Conservation (phyloP, 2,888 invertebrate species). For the Anthrax anthrax region DNA sequence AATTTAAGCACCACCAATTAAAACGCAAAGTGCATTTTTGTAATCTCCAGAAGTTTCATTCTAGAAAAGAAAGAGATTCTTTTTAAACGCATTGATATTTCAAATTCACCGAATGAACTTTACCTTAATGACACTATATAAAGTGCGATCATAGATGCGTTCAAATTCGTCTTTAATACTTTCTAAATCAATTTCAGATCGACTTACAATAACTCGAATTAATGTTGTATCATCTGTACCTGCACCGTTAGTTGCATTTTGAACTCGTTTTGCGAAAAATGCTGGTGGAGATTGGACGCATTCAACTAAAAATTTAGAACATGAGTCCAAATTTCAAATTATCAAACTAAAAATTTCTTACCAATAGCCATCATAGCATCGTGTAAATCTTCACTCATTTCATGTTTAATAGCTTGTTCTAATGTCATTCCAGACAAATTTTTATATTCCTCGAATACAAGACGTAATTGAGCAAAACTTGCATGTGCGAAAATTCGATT, state of each 20-base stretch:
- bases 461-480: constrained; percentile 52
- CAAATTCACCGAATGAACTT: background rate
- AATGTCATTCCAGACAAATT: constrained; percentile 51
- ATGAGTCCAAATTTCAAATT: background rate
- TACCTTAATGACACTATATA: constrained; percentile 48
- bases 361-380: constrained; percentile 53
- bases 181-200: constrained; percentile 51
- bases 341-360: constrained; percentile 19
- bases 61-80: constrained; percentile 20
- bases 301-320: constrained; percentile 40
- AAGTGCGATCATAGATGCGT: constrained; percentile 47
- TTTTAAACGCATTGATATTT: background rate
- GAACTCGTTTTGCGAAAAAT: constrained; percentile 50
- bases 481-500: constrained; percentile 54
- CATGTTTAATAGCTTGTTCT: constrained; percentile 51
- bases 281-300: constrained; percentile 47
- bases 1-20: constrained; percentile 26
- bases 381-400: constrained; percentile 47
- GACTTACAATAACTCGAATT: constrained; percentile 51
- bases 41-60: constrained; percentile 41
- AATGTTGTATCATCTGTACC: constrained; percentile 57
- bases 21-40: constrained; percentile 35
- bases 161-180: constrained; percentile 54
- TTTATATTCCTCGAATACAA: constrained; percentile 57
- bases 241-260: constrained; percentile 47